Evolutionary conservation across 2,113 vertebrate genomes (phyloP).

Genomic region (Nanorana parkeri): DNA sequence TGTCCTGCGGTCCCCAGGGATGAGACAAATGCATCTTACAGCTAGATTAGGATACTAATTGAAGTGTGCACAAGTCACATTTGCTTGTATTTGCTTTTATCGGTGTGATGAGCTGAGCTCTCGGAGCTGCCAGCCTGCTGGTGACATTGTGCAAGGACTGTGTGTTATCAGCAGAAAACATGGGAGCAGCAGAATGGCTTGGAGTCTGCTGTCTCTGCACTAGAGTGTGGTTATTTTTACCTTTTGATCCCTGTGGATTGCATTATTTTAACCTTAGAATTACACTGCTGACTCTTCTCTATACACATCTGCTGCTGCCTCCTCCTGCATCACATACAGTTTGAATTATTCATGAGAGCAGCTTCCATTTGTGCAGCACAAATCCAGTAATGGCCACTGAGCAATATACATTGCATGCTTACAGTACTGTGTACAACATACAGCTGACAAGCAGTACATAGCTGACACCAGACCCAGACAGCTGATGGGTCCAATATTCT

Average conservation of each 20-base stretch:
- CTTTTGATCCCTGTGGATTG: slow-evolving; percentile 56
- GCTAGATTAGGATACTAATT: not conserved
- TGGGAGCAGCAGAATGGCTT: slow-evolving; percentile 37
- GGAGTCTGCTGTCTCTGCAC: slow-evolving; percentile 40
- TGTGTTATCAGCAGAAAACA: slow-evolving; percentile 53
- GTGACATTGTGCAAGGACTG: slow-evolving; percentile 52
- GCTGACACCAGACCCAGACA: no score
- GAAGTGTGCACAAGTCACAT: slow-evolving; percentile 8
- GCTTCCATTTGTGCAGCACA: slow-evolving; percentile 46
- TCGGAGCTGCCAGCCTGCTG: slow-evolving; percentile 4
- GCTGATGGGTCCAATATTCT: no score
- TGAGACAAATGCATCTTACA: not conserved
- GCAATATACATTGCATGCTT: not conserved
- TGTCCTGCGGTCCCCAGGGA: slow-evolving; percentile 4
- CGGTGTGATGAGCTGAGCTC: not conserved
- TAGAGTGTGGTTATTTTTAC: slow-evolving; percentile 54
- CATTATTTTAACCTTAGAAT: slow-evolving; percentile 58
- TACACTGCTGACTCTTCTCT: slow-evolving; percentile 56
- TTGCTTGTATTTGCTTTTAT: slow-evolving; percentile 37
- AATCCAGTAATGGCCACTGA: slow-evolving; percentile 34
- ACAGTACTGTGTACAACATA: not conserved
- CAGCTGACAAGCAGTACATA: not conserved
- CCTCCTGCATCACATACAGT: slow-evolving; percentile 10
- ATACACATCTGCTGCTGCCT: slow-evolving; percentile 53
- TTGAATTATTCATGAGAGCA: slow-evolving; percentile 50